Evolutionary conservation across 2,113 vertebrate genomes (phyloP).

Genomic region (Pyrgilauda ruficollis): DNA sequence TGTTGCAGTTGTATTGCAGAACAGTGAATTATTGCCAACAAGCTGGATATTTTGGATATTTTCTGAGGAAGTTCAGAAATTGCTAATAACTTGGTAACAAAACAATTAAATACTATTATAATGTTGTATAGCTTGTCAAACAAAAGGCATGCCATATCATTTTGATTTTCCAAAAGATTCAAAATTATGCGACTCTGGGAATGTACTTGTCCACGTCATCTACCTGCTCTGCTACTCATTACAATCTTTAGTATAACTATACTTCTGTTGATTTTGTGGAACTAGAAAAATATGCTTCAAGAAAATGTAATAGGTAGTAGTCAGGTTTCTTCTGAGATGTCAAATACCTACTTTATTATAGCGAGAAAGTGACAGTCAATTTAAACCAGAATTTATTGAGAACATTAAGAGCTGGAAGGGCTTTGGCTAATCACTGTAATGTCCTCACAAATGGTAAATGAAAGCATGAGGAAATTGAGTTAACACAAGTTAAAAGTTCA

Average conservation of each 20-base stretch:
- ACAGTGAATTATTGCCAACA: neutral
- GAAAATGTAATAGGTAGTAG: conserved; percentile 52
- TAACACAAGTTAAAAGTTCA: conserved; percentile 84
- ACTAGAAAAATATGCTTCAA: conserved; percentile 16
- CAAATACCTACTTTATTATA: conserved; percentile 79
- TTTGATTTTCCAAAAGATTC: neutral
- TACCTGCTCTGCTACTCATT: neutral
- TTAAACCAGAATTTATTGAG: conserved; percentile 83
- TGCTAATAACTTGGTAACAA: neutral
- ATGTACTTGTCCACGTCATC: neutral
- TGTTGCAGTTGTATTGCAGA: neutral
- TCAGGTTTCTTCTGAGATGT: conserved; percentile 68
- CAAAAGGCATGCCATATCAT: neutral
- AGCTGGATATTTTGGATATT: neutral
- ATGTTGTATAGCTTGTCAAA: neutral
- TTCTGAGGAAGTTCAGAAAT: neutral
- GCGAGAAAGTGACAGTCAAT: conserved; percentile 81
- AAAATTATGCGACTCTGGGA: neutral
- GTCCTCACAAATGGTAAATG: conserved; percentile 84
- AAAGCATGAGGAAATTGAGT: conserved; percentile 85
- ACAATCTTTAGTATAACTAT: neutral
- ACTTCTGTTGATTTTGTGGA: conserved; percentile 41
- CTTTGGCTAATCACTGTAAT: conserved; percentile 82
- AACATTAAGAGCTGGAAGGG: conserved; percentile 80
- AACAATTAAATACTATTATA: neutral